These are phyloP conservation scores for Cochlearius cochlearius DNA, from an alignment of 2,113 vertebrate genomes.

Conservation along the genomic window DNA sequence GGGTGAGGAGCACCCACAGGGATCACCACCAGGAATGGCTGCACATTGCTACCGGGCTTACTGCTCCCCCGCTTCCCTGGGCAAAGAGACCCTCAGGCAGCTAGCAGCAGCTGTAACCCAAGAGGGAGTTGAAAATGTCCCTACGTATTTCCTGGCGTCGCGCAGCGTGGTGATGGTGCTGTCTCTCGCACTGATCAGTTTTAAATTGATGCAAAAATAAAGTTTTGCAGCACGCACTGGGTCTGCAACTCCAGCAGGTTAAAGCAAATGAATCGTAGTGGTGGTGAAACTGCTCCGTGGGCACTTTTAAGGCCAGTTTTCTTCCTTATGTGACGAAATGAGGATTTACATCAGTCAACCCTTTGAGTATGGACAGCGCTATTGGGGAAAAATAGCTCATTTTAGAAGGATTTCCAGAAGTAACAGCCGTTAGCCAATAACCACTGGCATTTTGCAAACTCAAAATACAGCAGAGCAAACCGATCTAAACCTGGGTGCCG, in stretches of 20 bases:
- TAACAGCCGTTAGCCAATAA: background rate
- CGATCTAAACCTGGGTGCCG: background rate
- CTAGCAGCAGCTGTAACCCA: background rate
- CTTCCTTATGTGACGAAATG: background rate
- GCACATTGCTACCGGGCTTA: background rate
- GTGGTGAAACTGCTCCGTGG: background rate
- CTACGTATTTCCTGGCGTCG: rapidly evolving
- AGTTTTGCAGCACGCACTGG: background rate
- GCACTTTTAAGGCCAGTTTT: background rate
- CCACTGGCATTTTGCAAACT: background rate
- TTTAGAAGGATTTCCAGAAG: background rate
- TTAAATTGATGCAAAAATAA: background rate
- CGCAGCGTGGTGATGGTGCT: rapidly evolving
- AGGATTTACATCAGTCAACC: background rate
- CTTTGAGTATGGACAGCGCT: background rate
- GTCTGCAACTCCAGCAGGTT: background rate
- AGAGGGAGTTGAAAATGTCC: background rate
- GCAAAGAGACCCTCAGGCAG: background rate
- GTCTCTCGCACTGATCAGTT: background rate
- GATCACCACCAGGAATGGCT: background rate
- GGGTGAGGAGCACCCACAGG: background rate
- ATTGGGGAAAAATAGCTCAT: background rate
- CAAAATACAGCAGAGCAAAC: background rate
- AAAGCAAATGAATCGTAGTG: background rate
- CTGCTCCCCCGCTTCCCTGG: background rate